Percentiles rank a stretch among this genome's conserved stretches.
Evolutionary conservation across 2,888 invertebrate species (phyloP).

Genomic region (Hipparchia semele): DNA sequence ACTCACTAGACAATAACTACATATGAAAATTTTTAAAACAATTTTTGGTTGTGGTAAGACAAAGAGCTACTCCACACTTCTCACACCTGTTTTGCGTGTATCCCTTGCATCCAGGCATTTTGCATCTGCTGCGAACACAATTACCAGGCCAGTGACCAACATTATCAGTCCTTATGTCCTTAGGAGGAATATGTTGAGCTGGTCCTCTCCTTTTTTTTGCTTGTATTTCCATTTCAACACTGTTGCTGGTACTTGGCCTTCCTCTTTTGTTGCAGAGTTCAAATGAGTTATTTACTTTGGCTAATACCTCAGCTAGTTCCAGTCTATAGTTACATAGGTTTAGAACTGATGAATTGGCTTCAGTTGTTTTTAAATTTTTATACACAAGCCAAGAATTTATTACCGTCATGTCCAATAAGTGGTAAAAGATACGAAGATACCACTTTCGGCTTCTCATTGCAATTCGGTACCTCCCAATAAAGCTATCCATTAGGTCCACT

Average conservation of each 20-base stretch:
- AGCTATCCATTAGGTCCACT: constrained; percentile 51
- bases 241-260: no score
- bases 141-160: no score
- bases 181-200: no score
- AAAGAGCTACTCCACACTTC: not conserved
- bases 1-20: not conserved
- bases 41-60: not conserved
- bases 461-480: constrained; percentile 47
- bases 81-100: not conserved
- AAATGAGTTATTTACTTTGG: no score
- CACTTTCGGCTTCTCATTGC: constrained; percentile 45
- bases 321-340: not conserved
- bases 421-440: constrained; percentile 53
- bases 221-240: no score
- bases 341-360: not conserved
- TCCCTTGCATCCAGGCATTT: constrained; percentile 2
- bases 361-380: constrained; percentile 26
- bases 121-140: not conserved
- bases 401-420: constrained; percentile 51
- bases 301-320: no score
- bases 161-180: no score
- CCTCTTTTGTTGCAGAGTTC: no score
- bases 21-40: not conserved
- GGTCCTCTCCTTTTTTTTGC: no score
- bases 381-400: constrained; percentile 50